Evolutionary conservation across 2,113 vertebrate genomes (phyloP), one percentile per base, ranked within the genome.

Genomic region (Crotalus tigris): DNA sequence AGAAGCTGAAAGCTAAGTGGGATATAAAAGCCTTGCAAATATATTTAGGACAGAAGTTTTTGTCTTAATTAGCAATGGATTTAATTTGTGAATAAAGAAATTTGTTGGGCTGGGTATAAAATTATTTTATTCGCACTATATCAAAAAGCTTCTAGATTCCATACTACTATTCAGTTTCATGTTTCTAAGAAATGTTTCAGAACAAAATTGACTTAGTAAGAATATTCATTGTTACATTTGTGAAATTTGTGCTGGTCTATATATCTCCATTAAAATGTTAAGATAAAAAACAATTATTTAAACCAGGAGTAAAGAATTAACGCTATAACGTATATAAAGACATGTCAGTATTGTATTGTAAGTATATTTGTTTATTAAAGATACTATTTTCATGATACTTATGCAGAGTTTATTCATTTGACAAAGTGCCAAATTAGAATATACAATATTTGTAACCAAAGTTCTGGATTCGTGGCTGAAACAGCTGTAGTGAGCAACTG

Each of bases 311-410:
- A 96, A 97, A 96, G 91, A 95, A 97, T 95, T 96, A 95, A 95
- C 92, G 94, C 94, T 95, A 85, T 96, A 96, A 96, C 96, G 92
- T 96, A 96, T 92, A 96, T 96, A 95, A 96, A 97, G 94, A 96
- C 96, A 96, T 95, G 93, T 94, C 95, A 96, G 91, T 95, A 0
- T 46, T 0, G 0, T 96, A 96, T 96, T 97, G 97, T 97, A 96
- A 96, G 95, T 96, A 93, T 96, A 93, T 96, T 94, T 97, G 96
- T 97, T 96, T 96, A 97, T 97, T 97, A 97, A 97, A 97, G 95
- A 97, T 94, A 96, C 94, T 97, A 97, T 97, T 97, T 97, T 97
- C 96, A 96, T 97, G 96, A 94, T 96, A 97, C 64, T 94, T 97
- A 92, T 29, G 59, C 95, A 49, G 94, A 92, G 85, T 93, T 87